phyloP scores from a whole-genome alignment of 2,797 vertebrate species.

The Gallinago stenura region DNA sequence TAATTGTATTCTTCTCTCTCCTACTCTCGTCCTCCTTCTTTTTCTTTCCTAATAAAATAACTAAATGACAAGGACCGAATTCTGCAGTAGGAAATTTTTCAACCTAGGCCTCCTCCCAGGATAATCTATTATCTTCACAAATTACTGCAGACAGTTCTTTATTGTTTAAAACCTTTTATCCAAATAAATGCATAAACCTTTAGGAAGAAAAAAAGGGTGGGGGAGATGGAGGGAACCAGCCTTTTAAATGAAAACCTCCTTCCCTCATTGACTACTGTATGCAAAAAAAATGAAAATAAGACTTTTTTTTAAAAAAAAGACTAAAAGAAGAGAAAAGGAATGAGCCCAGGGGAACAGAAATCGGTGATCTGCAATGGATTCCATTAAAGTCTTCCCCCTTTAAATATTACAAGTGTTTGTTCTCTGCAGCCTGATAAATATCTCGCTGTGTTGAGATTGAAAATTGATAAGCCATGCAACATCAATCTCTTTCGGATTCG shows the following conservation, averaged over 20 bases:
- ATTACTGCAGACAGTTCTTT: conserved; percentile 62
- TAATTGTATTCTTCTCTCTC: neutral
- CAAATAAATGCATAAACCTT: conserved; percentile 67
- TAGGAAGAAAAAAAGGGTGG: neutral
- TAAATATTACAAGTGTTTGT: conserved; percentile 41
- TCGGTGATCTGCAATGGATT: conserved; percentile 58
- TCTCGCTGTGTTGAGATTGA: conserved; percentile 37
- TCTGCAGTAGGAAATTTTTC: conserved; percentile 18
- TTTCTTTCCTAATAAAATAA: conserved; percentile 25
- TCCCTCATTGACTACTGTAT: conserved; percentile 7
- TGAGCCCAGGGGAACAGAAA: conserved; percentile 46
- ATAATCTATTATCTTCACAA: conserved; percentile 57
- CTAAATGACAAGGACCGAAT: conserved; percentile 20
- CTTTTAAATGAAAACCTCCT: conserved; percentile 33
- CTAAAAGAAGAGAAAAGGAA: conserved; percentile 13
- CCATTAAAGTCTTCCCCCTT: conserved; percentile 47
- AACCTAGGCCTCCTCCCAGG: conserved; percentile 43
- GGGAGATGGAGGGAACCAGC: neutral
- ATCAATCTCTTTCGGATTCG: neutral
- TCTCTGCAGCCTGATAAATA: conserved; percentile 26
- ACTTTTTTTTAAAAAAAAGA: neutral
- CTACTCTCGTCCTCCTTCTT: neutral
- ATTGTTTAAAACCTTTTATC: conserved; percentile 69
- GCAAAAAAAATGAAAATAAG: neutral
- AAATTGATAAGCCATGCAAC: conserved; percentile 46